Evolutionary conservation across 2,888 invertebrate species (phyloP), one percentile per base, ranked within the genome.

Genomic region (Megamerina dolium): DNA sequence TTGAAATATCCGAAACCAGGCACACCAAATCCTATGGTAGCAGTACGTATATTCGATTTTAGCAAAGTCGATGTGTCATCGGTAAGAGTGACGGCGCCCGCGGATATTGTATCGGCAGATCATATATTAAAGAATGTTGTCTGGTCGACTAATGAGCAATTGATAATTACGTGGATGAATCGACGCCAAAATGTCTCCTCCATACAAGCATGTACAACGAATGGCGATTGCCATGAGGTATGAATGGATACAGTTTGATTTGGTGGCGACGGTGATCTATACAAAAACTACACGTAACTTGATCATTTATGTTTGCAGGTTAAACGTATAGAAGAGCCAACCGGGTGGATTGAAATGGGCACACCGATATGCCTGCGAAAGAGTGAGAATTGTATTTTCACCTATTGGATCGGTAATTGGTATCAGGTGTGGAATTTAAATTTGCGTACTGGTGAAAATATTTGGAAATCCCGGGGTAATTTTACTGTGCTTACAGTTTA

Each of bases 1-100:
- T 77, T 88, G 46, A 83, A 81, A 59, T 89, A 88, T 71, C 88
- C 88, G 5, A 89, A 88, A 81, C 78, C 79, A 53, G 87, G 87
- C 52, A 78, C 81, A 42, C 72, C 71, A 23, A 91, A 90, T 73
- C 91, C 91, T 1, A 66, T 72, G 8, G 85, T 88, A 4, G 74
- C 75, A 12, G 67, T 89, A 17, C 78, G 77, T 46, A 76, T 88
- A 8, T 79, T 77, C 52, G 77, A 81, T 60, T 67, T 85, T 6
- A 54, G 57, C n/a, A 42, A 39, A 35, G 27, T 38, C 58, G 68
- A 74, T 1, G 70, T 72, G 55, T 64, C 54, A 2, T 33, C 51
- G 42, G 48, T 50, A 8, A 72, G 59, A 1, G 53, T 80, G 12
- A 72, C 71, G 12, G 78, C 81, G 1, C 79, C 80, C 1, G 69